Evolutionary conservation across 2,888 invertebrate genomes (phyloP).

Genomic region (Phyllotreta cruciferae): DNA sequence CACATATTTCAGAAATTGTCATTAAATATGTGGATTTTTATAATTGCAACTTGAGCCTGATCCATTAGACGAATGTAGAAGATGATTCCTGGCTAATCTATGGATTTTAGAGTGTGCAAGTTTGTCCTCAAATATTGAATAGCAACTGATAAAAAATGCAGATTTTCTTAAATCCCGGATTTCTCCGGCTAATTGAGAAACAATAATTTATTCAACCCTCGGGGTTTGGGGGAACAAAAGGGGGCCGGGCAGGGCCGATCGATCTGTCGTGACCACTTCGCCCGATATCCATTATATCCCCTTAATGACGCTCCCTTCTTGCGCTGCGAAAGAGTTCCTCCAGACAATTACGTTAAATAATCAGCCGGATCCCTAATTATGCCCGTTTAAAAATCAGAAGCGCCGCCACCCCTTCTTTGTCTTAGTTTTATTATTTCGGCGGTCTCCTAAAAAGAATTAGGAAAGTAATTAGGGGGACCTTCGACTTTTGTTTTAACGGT

Average conservation of each 20-base stretch:
- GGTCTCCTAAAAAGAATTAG: conserved; percentile 54
- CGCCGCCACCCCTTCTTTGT: conserved; percentile 49
- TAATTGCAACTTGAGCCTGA: no score
- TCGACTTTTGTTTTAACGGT: conserved; percentile 55
- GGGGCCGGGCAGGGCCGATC: conserved; percentile 52
- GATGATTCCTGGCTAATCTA: no score
- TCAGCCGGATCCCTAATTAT: conserved; percentile 58
- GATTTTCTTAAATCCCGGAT: conserved; percentile 46
- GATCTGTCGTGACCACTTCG: conserved; percentile 52
- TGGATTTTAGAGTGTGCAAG: no score
- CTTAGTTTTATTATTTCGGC: conserved; percentile 52
- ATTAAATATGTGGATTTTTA: no score
- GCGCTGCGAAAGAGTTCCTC: conserved; percentile 49
- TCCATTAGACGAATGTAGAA: no score
- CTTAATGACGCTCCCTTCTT: conserved; percentile 58
- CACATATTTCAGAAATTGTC: no score
- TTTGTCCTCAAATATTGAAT: no score
- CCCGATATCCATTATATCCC: conserved; percentile 59
- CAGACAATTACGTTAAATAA: conserved; percentile 58
- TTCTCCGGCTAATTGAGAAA: conserved; percentile 57
- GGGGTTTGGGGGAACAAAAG: conserved; percentile 20
- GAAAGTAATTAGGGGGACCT: conserved; percentile 54
- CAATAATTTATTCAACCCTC: conserved; percentile 57
- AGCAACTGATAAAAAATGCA: no score
- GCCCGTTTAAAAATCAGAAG: conserved; percentile 56